Percentiles rank a stretch among this genome's conserved stretches.
Evolutionary conservation across 2,113 vertebrate genomes (phyloP).

Genomic region (Otolemur garnettii): DNA sequence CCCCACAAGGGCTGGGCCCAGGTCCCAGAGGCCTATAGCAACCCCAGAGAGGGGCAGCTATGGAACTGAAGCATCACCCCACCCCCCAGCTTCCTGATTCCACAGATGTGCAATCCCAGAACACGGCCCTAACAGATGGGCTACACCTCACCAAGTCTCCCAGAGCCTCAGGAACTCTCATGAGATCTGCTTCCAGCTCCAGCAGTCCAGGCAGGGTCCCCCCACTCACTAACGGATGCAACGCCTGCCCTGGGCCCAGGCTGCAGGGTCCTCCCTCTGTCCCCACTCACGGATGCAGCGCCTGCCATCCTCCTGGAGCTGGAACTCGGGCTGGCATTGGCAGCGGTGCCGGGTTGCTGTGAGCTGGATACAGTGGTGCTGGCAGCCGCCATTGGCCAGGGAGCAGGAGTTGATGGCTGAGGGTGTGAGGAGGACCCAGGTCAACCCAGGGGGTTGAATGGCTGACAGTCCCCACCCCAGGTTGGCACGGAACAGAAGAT

Average conservation of each 20-base stretch:
- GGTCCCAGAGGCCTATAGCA: not conserved
- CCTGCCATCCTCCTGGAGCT: conserved; percentile 91
- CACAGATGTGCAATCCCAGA: rapidly evolving
- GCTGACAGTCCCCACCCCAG: rapidly evolving
- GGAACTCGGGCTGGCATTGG: conserved; percentile 90
- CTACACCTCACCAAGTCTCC: no score
- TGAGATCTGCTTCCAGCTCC: no score
- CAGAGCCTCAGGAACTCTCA: not conserved
- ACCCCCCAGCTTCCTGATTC: not conserved
- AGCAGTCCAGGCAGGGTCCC: not conserved
- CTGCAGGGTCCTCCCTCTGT: rapidly evolving
- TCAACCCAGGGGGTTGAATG: not conserved
- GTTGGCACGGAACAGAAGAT: no score
- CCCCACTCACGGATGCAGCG: conserved; percentile 88
- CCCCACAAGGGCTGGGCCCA: rapidly evolving
- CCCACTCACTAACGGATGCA: no score
- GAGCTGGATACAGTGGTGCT: conserved; percentile 94
- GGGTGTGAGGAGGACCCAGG: not conserved
- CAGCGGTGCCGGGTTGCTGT: conserved; percentile 90
- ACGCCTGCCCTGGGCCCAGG: no score
- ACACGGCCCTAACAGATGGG: not conserved
- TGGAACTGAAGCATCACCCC: not conserved
- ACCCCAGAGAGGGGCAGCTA: not conserved
- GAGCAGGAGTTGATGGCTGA: conserved; percentile 92
- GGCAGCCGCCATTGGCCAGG: conserved; percentile 94